Evolutionary conservation across 1,140 invertebrate genomes (phyloP), one percentile per base, ranked within the genome.

Genomic region (Euura lappo): DNA sequence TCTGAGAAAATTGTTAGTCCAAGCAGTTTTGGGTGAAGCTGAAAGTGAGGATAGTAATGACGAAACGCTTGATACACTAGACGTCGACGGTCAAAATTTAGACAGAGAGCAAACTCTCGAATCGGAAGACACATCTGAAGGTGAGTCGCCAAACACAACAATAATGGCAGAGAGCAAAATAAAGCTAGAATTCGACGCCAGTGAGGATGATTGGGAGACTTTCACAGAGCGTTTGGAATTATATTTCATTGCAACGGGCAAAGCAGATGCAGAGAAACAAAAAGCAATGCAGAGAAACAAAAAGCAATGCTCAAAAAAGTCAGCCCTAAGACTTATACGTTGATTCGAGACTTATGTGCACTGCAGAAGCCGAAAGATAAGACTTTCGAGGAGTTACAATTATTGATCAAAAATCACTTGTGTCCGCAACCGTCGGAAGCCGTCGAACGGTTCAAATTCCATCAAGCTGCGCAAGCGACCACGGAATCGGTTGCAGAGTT

Each of bases 201-300:
- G 64, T 60, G 70, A 44, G 70, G 72, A 73, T 64, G 47, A 51
- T 51, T 73, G 72, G 67, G 72, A 73, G 2, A 46, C 51, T 42
- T 74, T 44, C 43, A 71, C 47, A 42, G 72, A 78, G 45, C 74
- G 79, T n/a, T 44, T 81, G 7, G 73, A 78, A 69, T 76, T 79
- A 66, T 81, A 77, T 71, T 80, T 81, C 65, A 66, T 76, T 10
- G 79, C 75, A 28, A 28, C 28, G 28, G 28, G 28, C 28, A 28
- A 1, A 28, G 28, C 28, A 28, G 28, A 28, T 28, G 0, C 28
- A 28, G 28, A 28, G 1, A 28, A 28, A 28, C 28, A 28, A 28
- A 28, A 28, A 28, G 28, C 28, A 28, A 1, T 28, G 0, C 28
- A 28, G 28, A 28, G 1, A 28, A 28, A 28, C 28, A 28, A 28